Base-by-base conservation (phyloP, 2,888 invertebrate species). In the Danaus chrysippus region DNA sequence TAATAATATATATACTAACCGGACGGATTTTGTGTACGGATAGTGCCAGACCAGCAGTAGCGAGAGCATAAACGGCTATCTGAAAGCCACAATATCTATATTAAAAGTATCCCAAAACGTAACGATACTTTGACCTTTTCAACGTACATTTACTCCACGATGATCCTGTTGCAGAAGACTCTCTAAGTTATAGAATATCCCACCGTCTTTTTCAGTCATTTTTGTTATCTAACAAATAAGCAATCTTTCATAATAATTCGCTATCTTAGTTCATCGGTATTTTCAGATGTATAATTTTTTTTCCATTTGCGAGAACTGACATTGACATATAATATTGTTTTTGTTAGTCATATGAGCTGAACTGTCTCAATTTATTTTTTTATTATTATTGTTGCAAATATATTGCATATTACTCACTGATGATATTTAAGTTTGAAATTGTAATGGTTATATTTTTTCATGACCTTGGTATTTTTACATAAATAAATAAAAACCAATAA, bases 11-110 rank as follows among this genome's bases (percentile, higher is more conserved):
- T 15, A 64, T 74, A 89, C 85, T 82, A 87, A 93, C 93, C 76
- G 93, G 93, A 74, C 93, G 91, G 67, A 93, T 91, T 82, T 87
- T 92, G 74, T 92, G 89, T 71, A 93, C 81, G 13, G 93, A 92
- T 67, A 90, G 75, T 56, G 92, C 86, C 61, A 93, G 78, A 12
- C 93, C 92, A 59, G 91, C 83, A 59, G 92, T 87, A 42, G 93
- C 92, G 59, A 93, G 77, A 61, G 92, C 92, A 75, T 93, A 93
- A 53, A 93, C 91, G 57, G 92, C 86, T 76, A 92, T 87, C 92
- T 93, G 84, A 71, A 91, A 91, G 44, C 61, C 68, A 68, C 68
- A 59, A 61, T 61, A 53, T 55, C 41, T 54, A 62, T 65, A 62
- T 65, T 73, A 67, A 74, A 6, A 15, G 10, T 70, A 46, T 56